phyloP scores from a whole-genome alignment of 1,140 invertebrate genomes.

The Dreissena rostriformis region DNA sequence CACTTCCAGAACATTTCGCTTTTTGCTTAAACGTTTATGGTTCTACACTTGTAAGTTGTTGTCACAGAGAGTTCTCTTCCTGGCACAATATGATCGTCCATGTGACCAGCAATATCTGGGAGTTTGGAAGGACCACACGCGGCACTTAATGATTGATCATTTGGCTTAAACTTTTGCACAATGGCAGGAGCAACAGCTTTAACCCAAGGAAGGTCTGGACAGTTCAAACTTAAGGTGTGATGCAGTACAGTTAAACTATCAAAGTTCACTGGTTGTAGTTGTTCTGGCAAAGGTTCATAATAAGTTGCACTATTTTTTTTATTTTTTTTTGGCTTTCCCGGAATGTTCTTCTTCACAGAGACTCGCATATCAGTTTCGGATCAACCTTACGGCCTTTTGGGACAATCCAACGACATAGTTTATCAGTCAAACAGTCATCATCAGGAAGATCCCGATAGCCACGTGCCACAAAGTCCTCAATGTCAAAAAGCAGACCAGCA shows the following conservation, averaged over 20 bases:
- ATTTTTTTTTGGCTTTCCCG: neutral
- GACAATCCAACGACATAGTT: constrained; percentile 1
- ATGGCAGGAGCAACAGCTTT: too few relatives aligned
- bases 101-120: too few relatives aligned
- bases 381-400: neutral
- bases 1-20: too few relatives aligned
- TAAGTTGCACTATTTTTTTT: neutral
- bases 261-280: neutral
- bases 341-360: neutral
- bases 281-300: constrained; percentile 2
- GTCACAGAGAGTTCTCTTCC: too few relatives aligned
- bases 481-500: neutral
- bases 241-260: constrained; percentile 1
- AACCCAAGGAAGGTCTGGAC: too few relatives aligned
- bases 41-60: too few relatives aligned
- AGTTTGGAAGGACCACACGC: too few relatives aligned
- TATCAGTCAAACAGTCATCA: neutral
- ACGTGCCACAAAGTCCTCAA: constrained; percentile 3
- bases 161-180: too few relatives aligned
- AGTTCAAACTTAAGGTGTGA: too few relatives aligned
- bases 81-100: too few relatives aligned
- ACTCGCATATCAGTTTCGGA: neutral
- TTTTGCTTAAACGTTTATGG: too few relatives aligned
- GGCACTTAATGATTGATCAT: too few relatives aligned
- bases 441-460: neutral